Evolutionary conservation across 2,113 vertebrate species (phyloP).

Genomic region (Clarias magur): DNA sequence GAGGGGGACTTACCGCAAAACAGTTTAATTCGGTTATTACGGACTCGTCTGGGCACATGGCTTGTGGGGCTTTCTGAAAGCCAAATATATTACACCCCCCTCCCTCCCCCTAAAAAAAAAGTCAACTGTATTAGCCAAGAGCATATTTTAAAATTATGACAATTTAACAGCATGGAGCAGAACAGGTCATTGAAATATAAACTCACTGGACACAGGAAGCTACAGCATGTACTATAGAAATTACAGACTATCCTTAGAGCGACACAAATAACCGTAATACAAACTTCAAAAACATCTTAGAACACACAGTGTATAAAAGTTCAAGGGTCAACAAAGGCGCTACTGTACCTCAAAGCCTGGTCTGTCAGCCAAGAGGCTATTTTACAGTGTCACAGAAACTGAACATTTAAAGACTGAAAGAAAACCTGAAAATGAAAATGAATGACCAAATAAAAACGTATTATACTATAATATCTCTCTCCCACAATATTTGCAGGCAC

Average conservation of each 20-base stretch:
- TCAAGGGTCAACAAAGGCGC: too few species aligned
- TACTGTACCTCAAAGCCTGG: neutral
- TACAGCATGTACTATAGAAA: neutral
- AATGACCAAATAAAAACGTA: neutral
- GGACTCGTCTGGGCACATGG: neutral
- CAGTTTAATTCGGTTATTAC: slow-evolving; percentile 2
- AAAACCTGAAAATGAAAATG: neutral
- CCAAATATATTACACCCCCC: neutral
- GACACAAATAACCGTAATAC: neutral
- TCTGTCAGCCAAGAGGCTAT: neutral
- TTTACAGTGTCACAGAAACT: neutral
- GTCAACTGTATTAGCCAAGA: neutral
- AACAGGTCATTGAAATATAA: neutral
- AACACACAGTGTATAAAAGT: neutral
- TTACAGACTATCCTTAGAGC: neutral
- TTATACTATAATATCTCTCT: neutral
- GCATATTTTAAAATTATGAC: neutral
- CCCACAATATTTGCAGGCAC: neutral
- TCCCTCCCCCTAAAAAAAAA: too few species aligned
- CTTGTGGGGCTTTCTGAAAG: neutral
- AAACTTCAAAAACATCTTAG: neutral
- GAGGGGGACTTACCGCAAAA: slow-evolving; percentile 28
- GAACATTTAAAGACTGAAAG: neutral
- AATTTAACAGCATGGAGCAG: neutral
- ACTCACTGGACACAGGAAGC: neutral